Percentiles rank a stretch among this genome's conserved stretches.
phyloP scores from a whole-genome alignment of 2,113 vertebrate genomes.

The Tricholaema leucomelas region DNA sequence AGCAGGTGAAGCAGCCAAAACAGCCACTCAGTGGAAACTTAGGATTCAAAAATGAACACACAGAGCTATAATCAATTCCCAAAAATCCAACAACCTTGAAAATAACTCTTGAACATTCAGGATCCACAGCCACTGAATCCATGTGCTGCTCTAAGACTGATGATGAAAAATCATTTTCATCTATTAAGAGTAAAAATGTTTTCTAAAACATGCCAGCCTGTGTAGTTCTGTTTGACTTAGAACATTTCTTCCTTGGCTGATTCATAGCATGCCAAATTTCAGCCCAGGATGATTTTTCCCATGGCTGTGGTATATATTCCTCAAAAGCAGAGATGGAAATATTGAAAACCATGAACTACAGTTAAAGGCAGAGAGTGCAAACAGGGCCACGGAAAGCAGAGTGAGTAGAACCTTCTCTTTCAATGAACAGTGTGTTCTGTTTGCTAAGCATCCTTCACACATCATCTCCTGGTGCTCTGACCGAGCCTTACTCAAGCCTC shows the following conservation, averaged over 20 bases:
- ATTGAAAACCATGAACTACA: neutral
- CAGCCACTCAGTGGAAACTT: neutral
- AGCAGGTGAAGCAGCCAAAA: neutral
- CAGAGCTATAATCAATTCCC: neutral
- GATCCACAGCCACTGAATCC: neutral
- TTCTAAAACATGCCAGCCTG: constrained; percentile 11
- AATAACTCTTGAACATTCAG: neutral
- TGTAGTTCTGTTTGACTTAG: constrained; percentile 20
- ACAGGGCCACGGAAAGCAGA: neutral
- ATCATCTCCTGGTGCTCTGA: neutral
- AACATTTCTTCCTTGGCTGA: constrained; percentile 24
- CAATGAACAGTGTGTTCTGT: neutral
- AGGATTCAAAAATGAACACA: neutral
- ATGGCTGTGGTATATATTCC: neutral
- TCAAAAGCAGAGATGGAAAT: constrained; percentile 22
- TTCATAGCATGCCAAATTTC: neutral
- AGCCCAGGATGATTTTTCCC: constrained; percentile 14
- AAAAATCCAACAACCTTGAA: neutral
- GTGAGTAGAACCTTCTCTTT: neutral
- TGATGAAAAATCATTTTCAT: constrained; percentile 24
- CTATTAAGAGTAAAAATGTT: neutral
- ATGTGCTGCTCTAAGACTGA: neutral
- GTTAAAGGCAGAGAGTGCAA: neutral
- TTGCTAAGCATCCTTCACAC: neutral
- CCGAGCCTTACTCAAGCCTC: neutral